Evolutionary conservation across 2,797 vertebrate species (phyloP).

Genomic region (Tadarida brasiliensis): DNA sequence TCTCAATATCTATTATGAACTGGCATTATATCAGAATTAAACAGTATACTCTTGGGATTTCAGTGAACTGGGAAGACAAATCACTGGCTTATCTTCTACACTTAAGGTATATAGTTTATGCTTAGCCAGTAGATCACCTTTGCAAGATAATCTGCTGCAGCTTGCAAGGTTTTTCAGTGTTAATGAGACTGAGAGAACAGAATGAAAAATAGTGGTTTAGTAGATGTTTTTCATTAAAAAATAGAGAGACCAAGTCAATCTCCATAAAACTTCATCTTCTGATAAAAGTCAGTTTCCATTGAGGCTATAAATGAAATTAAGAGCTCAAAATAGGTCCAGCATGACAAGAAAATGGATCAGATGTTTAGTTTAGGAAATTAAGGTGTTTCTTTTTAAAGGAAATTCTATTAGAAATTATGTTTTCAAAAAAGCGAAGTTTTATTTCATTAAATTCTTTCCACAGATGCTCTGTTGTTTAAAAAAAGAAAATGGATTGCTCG

Average conservation of each 20-base stretch:
- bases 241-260: neutral
- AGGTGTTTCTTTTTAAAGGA: conserved; percentile 61
- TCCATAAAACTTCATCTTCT: neutral
- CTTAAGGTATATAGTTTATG: conserved; percentile 68
- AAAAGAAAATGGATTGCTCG: conserved; percentile 34
- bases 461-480: conserved; percentile 47
- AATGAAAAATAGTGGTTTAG: conserved; percentile 56
- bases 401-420: conserved; percentile 31
- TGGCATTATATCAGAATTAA: conserved; percentile 70
- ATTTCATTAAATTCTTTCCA: conserved; percentile 65
- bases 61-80: conserved; percentile 67
- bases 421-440: conserved; percentile 1
- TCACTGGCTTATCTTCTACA: conserved; percentile 63
- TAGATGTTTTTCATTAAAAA: conserved; percentile 72
- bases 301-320: conserved; percentile 49
- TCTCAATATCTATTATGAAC: conserved; percentile 71
- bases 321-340: conserved; percentile 49
- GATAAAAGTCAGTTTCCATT: conserved; percentile 1
- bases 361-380: conserved; percentile 56
- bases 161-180: neutral
- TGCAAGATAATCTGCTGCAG: conserved; percentile 72
- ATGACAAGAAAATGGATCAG: conserved; percentile 44
- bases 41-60: neutral
- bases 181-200: conserved; percentile 62
- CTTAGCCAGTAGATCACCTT: conserved; percentile 71